Conservation (phyloP, 2,113 vertebrate species). For the Psephotus haematonotus region DNA sequence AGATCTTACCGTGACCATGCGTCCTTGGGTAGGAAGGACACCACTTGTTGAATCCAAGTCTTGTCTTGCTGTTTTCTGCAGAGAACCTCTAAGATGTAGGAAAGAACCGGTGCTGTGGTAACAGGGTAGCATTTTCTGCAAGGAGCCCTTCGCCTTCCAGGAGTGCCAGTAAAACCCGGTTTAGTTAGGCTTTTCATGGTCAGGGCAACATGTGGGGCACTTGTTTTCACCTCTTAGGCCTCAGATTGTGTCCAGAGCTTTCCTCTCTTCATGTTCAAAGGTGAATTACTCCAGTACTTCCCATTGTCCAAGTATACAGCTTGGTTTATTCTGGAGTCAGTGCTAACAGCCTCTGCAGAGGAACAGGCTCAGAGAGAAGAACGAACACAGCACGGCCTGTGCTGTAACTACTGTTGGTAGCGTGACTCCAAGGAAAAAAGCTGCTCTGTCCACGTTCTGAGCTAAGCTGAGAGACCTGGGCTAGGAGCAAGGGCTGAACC, state of each 20-base stretch:
- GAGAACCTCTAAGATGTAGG: neutral
- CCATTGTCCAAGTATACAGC: neutral
- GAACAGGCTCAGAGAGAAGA: neutral
- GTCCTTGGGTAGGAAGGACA: neutral
- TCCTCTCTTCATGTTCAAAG: neutral
- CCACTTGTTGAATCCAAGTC: neutral
- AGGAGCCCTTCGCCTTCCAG: neutral
- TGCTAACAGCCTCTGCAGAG: neutral
- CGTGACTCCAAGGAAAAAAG: neutral
- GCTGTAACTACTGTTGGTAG: neutral
- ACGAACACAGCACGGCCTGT: accelerated
- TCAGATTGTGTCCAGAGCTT: neutral
- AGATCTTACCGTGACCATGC: neutral
- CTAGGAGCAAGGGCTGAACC: neutral
- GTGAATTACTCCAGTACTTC: neutral
- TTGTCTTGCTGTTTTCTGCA: neutral
- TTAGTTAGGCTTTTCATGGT: neutral
- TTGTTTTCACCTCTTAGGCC: neutral
- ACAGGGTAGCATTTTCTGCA: neutral
- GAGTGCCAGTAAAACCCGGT: neutral
- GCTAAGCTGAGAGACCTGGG: neutral
- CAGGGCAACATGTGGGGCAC: neutral
- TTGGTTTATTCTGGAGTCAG: neutral
- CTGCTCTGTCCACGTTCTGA: neutral
- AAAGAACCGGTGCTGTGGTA: neutral